Conservation (phyloP, 2,797 vertebrate genomes). For the Vultur gryphus region DNA sequence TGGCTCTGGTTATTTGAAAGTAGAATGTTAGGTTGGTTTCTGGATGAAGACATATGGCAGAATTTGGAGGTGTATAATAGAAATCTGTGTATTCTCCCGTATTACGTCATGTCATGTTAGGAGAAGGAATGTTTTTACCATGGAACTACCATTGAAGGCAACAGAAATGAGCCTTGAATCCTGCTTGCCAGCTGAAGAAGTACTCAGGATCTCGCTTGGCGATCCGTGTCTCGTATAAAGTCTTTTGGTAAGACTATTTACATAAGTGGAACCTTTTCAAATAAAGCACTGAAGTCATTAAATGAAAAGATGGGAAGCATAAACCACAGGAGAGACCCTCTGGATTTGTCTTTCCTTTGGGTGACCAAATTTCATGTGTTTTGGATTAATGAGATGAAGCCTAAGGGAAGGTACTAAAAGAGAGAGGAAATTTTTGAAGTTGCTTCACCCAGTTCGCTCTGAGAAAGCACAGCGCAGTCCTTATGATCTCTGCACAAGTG, state of each 20-base stretch:
- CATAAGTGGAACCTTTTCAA: background rate
- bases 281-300: background rate
- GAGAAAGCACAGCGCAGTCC: conserved; percentile 16
- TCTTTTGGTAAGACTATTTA: background rate
- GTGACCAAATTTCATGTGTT: conserved; percentile 44
- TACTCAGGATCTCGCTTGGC: background rate
- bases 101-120: background rate
- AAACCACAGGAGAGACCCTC: conserved; percentile 15
- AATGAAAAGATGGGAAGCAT: background rate
- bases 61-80: background rate
- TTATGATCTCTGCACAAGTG: conserved; percentile 28
- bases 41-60: background rate
- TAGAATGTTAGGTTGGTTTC: background rate
- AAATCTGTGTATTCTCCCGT: background rate
- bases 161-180: background rate
- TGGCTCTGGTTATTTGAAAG: background rate
- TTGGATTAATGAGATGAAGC: conserved; percentile 30
- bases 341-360: conserved; percentile 38
- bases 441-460: conserved; percentile 7
- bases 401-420: background rate
- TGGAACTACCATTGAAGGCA: background rate
- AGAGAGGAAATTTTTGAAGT: conserved; percentile 7
- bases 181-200: background rate
- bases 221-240: background rate
- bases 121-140: background rate